phyloP scores from a whole-genome alignment of 1,140 invertebrate genomes.

The Drosophila chauvacae region DNA sequence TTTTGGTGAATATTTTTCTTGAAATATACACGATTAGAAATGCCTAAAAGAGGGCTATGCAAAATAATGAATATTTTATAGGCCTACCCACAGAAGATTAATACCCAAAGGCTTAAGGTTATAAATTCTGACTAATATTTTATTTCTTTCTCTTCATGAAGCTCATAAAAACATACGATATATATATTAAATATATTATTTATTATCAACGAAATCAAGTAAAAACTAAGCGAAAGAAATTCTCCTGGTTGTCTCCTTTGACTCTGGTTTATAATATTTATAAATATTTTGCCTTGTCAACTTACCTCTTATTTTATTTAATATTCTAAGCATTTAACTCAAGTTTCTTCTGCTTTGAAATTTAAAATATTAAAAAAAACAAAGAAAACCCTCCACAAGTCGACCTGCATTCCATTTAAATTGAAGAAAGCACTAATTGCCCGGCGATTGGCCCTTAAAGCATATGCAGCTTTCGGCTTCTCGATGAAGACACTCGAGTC shows the following conservation, averaged over 20 bases:
- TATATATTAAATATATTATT: too few relatives aligned
- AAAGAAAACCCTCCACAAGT: neutral
- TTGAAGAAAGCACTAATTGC: neutral
- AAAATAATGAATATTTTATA: neutral
- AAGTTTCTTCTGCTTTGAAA: too few relatives aligned
- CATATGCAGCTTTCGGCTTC: constrained; percentile 11
- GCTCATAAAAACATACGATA: neutral
- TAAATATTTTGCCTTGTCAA: too few relatives aligned
- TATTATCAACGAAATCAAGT: too few relatives aligned
- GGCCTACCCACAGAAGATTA: neutral
- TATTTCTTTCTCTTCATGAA: neutral
- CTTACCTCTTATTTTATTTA: too few relatives aligned
- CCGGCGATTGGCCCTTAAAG: constrained; percentile 1
- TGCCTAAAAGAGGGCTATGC: neutral
- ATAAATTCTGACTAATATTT: neutral
- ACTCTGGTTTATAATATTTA: too few relatives aligned
- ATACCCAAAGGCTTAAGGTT: neutral
- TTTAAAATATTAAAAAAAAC: neutral
- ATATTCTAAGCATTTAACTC: too few relatives aligned
- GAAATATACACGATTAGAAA: neutral
- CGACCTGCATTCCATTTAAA: neutral
- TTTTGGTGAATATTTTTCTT: too few relatives aligned
- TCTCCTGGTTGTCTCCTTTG: too few relatives aligned
- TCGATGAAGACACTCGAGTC: constrained; percentile 16
- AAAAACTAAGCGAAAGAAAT: too few relatives aligned